Conservation (phyloP, 2,113 vertebrate genomes). For the Rhinoderma darwinii region DNA sequence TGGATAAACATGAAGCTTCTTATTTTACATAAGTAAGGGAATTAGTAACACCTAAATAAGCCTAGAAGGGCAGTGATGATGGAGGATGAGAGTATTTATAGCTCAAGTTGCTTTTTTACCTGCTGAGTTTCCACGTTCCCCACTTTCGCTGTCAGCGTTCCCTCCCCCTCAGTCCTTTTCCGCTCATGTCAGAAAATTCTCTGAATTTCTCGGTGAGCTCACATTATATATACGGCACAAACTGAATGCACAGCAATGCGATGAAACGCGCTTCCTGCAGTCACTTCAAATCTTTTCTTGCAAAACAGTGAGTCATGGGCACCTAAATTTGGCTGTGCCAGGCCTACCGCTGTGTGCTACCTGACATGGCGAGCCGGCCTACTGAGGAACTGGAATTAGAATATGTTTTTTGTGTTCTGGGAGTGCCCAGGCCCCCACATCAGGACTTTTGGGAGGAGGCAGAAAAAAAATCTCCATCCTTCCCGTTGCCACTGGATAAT, state of each 20-base stretch:
- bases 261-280: slow-evolving; percentile 52
- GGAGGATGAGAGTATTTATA: slow-evolving; percentile 41
- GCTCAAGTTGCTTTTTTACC: slow-evolving; percentile 28
- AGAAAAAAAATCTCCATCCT: slow-evolving; percentile 5
- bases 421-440: not conserved
- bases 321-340: slow-evolving; percentile 48
- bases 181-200: slow-evolving; percentile 36
- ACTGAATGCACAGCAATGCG: slow-evolving; percentile 8
- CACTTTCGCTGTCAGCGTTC: slow-evolving; percentile 30
- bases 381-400: slow-evolving; percentile 10
- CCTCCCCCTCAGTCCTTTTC: slow-evolving; percentile 33
- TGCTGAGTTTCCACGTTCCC: slow-evolving; percentile 33
- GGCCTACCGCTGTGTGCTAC: slow-evolving; percentile 34
- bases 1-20: not conserved
- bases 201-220: slow-evolving; percentile 40
- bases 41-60: not conserved
- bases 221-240: slow-evolving; percentile 44
- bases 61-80: slow-evolving; percentile 13
- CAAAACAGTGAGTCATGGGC: slow-evolving; percentile 55
- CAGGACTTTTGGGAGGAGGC: not conserved
- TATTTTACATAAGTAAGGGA: not conserved
- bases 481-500: slow-evolving; percentile 30
- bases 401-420: not conserved
- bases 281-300: slow-evolving; percentile 33
- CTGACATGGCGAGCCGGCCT: slow-evolving; percentile 23